Evolutionary conservation across 2,113 vertebrate species (phyloP).

Genomic region (Pangasianodon gigas): DNA sequence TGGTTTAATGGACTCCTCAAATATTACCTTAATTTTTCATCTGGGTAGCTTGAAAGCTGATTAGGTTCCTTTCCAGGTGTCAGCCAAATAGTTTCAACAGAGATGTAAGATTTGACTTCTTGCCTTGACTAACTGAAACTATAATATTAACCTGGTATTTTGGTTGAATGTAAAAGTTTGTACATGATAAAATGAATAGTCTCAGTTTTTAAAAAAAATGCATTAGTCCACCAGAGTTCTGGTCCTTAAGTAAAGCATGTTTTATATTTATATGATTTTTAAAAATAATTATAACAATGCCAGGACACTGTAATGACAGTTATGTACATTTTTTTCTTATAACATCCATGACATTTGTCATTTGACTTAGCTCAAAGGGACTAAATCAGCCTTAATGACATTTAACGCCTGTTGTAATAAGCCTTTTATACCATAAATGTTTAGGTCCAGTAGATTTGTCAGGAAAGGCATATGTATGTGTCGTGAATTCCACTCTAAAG

Average conservation of each 20-base stretch:
- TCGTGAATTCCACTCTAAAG: neutral
- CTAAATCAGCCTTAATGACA: neutral
- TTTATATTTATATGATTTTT: neutral
- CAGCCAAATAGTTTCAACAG: neutral
- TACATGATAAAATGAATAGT: neutral
- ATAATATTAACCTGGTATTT: neutral
- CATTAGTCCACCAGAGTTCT: neutral
- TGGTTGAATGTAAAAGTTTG: neutral
- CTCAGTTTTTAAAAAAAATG: neutral
- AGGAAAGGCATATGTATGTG: neutral
- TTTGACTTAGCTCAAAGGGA: neutral
- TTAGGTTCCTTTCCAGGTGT: neutral
- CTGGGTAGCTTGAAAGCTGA: slow-evolving; percentile 2
- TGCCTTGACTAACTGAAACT: neutral
- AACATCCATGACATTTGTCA: neutral
- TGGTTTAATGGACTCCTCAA: slow-evolving; percentile 11
- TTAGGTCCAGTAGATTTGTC: too few species aligned
- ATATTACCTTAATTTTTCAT: slow-evolving; percentile 22
- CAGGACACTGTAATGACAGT: neutral
- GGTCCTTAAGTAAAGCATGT: neutral
- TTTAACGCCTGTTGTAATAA: neutral
- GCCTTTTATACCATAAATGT: neutral
- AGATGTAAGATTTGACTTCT: neutral
- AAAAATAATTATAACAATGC: neutral
- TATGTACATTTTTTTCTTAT: neutral